Conservation (phyloP, 2,888 invertebrate species). For the Pocota personata region DNA sequence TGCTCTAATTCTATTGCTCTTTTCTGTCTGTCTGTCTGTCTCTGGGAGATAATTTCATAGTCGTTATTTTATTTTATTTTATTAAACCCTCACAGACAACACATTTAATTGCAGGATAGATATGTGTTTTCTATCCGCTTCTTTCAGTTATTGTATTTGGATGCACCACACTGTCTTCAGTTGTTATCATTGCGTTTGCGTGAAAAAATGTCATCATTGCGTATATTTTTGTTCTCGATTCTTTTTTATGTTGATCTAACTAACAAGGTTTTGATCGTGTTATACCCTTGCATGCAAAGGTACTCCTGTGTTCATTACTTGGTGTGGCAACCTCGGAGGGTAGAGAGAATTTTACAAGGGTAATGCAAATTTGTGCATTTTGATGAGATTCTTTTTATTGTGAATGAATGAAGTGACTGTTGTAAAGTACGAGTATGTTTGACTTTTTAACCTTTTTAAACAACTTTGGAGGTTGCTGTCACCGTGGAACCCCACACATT, state of each 20-base stretch:
- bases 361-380: conserved; percentile 53
- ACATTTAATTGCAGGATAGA: conserved; percentile 41
- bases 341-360: not conserved
- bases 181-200: conserved; percentile 31
- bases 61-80: conserved; percentile 30
- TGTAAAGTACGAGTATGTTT: conserved; percentile 28
- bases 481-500: conserved; percentile 21
- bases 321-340: conserved; percentile 22
- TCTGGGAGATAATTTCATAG: conserved; percentile 41
- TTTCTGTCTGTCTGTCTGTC: conserved; percentile 13
- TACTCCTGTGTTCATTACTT: conserved; percentile 36
- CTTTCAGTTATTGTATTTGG: not conserved
- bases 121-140: not conserved
- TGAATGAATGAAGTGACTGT: conserved; percentile 35
- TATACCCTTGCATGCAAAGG: conserved; percentile 19
- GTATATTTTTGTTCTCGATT: not conserved
- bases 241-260: conserved; percentile 50
- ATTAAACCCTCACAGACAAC: not conserved
- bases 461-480: conserved; percentile 51
- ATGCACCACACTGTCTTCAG: conserved; percentile 36
- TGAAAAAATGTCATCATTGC: conserved; percentile 44
- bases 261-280: conserved; percentile 64
- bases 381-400: conserved; percentile 19
- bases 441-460: conserved; percentile 22
- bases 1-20: conserved; percentile 17